Base-by-base conservation (phyloP, 2,888 invertebrate genomes). In the Scelioninae gen. 1 region DNA sequence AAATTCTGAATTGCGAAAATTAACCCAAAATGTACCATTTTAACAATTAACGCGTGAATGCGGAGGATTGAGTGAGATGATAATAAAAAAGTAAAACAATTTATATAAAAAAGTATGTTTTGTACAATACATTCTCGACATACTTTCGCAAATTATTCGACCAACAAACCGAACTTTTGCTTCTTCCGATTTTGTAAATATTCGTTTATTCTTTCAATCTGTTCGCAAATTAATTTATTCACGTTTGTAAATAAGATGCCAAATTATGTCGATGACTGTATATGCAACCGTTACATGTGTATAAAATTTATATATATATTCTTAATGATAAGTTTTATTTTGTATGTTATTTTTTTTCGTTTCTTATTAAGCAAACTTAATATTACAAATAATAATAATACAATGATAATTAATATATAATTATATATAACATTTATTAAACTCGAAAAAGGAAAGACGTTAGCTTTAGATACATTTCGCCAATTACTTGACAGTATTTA, bases 401-500 rank as follows among this genome's bases (percentile, higher is more conserved):
- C 31, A 78, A 72, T 69, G 47, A 71, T 71, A 71, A 71, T 72
- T 71, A 53, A 79, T 71, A 80, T 80, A 80, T 74, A 60, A 65
- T 58, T 58, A 51, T 72, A 74, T 43, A 62, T 58, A 49, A 60
- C 76, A 71, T 68, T 63, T 38, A 78, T 56, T 74, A 69, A 75
- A 65, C 11, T 84, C 38, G 63, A 71, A 15, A 58, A 45, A 15
- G 9, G 55, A 56, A 63, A 53, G 15, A 65, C 49, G 10, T 88
- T 89, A 90, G 87, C 86, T 89, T 89, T 84, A 74, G 85, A 75
- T 82, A 77, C 81, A 85, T 89, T 89, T 89, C 89, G 91, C 91
- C 90, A 92, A 91, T 88, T 91, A 91, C 90, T 88, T 89, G 86
- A 88, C 91, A 92, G 92, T 91, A 92, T 92, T 91, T 90, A 91